These are phyloP conservation scores for Heliconius hermathena DNA, from an alignment of 1,140 invertebrate genomes.

Conservation along the genomic window DNA sequence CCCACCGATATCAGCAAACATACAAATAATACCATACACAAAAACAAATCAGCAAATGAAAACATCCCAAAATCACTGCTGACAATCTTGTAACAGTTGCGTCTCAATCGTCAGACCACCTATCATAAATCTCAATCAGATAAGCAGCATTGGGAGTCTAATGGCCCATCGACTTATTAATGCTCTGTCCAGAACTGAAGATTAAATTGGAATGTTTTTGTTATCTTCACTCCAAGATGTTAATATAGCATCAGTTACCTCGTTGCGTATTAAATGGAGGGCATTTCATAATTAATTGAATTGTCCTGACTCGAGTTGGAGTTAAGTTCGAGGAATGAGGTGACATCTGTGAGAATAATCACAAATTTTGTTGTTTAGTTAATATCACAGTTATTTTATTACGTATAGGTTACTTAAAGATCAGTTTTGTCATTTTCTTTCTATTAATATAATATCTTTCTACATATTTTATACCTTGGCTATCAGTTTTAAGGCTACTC, in stretches of 20 bases:
- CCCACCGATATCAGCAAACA: background rate
- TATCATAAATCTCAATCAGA: constrained; percentile 78
- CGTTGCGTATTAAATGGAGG: constrained; percentile 18
- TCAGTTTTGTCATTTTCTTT: no score
- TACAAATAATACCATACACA: background rate
- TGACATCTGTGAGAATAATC: background rate
- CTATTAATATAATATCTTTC: no score
- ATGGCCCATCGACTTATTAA: constrained; percentile 72
- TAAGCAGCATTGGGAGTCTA: constrained; percentile 74
- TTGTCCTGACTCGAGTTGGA: background rate
- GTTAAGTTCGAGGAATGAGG: background rate
- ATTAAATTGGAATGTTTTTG: constrained; percentile 43
- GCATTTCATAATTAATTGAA: constrained; percentile 20
- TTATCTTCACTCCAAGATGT: constrained; percentile 39
- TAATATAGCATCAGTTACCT: constrained; percentile 21
- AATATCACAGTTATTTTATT: no score
- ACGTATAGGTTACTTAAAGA: no score
- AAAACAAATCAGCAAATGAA: constrained; percentile 4
- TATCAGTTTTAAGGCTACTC: no score
- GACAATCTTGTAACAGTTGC: constrained; percentile 45
- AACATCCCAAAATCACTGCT: constrained; percentile 34
- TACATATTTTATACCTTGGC: no score
- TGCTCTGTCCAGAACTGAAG: constrained; percentile 48
- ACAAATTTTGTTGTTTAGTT: no score
- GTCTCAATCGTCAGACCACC: constrained; percentile 66